These are phyloP conservation scores for Bucco capensis DNA, from an alignment of 2,113 vertebrate species.

Conservation along the genomic window DNA sequence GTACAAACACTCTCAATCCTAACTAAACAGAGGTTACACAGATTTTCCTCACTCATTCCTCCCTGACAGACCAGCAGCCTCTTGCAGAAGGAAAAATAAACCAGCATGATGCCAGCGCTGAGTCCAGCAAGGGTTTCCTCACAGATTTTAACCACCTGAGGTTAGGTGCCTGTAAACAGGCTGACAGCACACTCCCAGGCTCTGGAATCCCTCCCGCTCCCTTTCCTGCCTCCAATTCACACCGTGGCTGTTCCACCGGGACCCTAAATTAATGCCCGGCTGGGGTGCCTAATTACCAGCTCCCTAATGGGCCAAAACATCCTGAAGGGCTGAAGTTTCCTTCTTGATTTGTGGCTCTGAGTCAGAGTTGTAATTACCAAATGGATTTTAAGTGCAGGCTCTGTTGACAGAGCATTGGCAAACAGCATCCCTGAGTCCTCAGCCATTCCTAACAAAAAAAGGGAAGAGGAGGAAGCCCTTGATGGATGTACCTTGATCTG, in stretches of 20 bases:
- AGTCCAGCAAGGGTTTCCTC: slow-evolving; percentile 38
- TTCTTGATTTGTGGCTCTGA: slow-evolving; percentile 58
- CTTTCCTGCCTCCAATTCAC: slow-evolving; percentile 59
- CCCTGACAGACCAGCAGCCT: background rate
- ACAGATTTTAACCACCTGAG: slow-evolving; percentile 47
- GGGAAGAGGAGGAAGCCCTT: slow-evolving; percentile 28
- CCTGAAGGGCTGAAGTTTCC: slow-evolving; percentile 63
- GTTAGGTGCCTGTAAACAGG: slow-evolving; percentile 55
- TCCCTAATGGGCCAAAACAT: slow-evolving; percentile 60
- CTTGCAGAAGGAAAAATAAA: slow-evolving; percentile 46
- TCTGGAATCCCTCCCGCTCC: slow-evolving; percentile 6
- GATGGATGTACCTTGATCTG: slow-evolving; percentile 66
- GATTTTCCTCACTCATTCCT: slow-evolving; percentile 39
- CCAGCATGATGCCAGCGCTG: background rate
- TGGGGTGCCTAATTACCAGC: slow-evolving; percentile 58
- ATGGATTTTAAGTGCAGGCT: slow-evolving; percentile 66
- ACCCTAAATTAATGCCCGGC: slow-evolving; percentile 51
- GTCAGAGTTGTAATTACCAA: slow-evolving; percentile 60
- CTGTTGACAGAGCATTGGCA: slow-evolving; percentile 63
- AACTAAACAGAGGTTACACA: slow-evolving; percentile 17
- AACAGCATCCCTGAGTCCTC: slow-evolving; percentile 14
- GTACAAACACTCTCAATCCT: slow-evolving; percentile 17
- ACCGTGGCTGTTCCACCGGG: slow-evolving; percentile 36
- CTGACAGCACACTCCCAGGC: slow-evolving; percentile 40
- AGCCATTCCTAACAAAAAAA: slow-evolving; percentile 32